Percentiles rank a stretch among this genome's conserved stretches.
Evolutionary conservation across 2,888 invertebrate genomes (phyloP).

Genomic region (Diplolepis rosae): DNA sequence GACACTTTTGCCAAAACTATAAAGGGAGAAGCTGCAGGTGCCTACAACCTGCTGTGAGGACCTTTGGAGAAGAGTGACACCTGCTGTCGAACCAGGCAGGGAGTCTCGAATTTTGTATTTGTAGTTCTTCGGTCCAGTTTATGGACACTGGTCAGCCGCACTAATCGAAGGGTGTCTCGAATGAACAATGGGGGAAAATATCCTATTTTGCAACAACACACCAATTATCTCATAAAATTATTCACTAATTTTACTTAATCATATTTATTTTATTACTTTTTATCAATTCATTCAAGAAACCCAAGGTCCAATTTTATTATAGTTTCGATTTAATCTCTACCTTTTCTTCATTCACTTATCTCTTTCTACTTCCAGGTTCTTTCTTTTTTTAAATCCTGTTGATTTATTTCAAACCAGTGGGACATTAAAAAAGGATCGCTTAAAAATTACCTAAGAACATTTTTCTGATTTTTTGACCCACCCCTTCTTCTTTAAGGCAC

Average conservation of each 20-base stretch:
- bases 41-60: constrained; percentile 41
- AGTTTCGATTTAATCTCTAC: constrained; percentile 49
- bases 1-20: constrained; percentile 2
- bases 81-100: constrained; percentile 37
- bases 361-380: too few relatives aligned
- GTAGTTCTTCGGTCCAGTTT: constrained; percentile 28
- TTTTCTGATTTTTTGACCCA: constrained; percentile 1
- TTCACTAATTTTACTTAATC: too few relatives aligned
- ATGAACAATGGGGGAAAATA: not conserved
- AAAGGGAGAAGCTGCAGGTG: constrained; percentile 37
- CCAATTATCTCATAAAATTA: too few relatives aligned
- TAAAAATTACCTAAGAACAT: constrained; percentile 33
- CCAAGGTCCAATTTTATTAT: constrained; percentile 29
- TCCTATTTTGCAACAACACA: not conserved
- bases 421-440: too few relatives aligned
- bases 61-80: constrained; percentile 39
- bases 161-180: constrained; percentile 36
- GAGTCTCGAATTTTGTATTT: constrained; percentile 22
- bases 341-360: too few relatives aligned
- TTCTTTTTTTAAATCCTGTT: too few relatives aligned
- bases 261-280: too few relatives aligned
- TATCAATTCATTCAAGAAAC: not conserved
- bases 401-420: too few relatives aligned
- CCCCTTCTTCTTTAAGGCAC: too few relatives aligned
- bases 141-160: constrained; percentile 35